Evolutionary conservation across 2,888 invertebrate species (phyloP).

Genomic region (Trimorus sp.): DNA sequence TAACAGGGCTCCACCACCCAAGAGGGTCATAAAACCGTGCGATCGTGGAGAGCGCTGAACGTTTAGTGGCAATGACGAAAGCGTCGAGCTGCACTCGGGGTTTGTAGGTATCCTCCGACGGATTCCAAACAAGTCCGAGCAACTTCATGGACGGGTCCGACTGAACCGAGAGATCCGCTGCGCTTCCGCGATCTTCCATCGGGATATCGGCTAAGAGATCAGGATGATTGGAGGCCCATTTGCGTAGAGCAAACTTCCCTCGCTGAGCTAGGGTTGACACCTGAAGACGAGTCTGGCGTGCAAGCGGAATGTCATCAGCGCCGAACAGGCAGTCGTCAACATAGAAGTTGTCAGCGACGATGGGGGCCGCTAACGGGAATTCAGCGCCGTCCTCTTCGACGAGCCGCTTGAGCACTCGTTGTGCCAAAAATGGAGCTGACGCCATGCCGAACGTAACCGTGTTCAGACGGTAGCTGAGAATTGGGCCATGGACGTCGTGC

Average conservation of each 20-base stretch:
- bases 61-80: neutral
- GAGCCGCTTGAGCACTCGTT: conserved; percentile 60
- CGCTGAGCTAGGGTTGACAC: conserved; percentile 1
- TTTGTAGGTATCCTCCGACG: neutral
- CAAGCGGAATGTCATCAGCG: neutral
- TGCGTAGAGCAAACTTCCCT: conserved; percentile 36
- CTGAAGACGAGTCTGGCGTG: conserved; percentile 14
- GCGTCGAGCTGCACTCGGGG: neutral
- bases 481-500: too few species aligned
- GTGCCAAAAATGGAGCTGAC: conserved; percentile 66
- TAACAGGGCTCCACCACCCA: conserved; percentile 35
- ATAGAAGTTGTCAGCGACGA: conserved; percentile 20
- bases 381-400: conserved; percentile 46
- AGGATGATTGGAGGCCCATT: conserved; percentile 42
- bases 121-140: neutral
- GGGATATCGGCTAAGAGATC: conserved; percentile 15
- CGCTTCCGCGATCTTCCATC: conserved; percentile 23
- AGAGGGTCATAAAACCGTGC: conserved; percentile 47
- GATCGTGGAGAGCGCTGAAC: conserved; percentile 32
- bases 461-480: neutral
- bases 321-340: conserved; percentile 47
- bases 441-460: conserved; percentile 61
- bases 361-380: conserved; percentile 22
- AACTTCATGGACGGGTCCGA: neutral
- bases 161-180: neutral